phyloP scores from a whole-genome alignment of 2,888 invertebrate genomes.

The Sminthurides aquaticus region DNA sequence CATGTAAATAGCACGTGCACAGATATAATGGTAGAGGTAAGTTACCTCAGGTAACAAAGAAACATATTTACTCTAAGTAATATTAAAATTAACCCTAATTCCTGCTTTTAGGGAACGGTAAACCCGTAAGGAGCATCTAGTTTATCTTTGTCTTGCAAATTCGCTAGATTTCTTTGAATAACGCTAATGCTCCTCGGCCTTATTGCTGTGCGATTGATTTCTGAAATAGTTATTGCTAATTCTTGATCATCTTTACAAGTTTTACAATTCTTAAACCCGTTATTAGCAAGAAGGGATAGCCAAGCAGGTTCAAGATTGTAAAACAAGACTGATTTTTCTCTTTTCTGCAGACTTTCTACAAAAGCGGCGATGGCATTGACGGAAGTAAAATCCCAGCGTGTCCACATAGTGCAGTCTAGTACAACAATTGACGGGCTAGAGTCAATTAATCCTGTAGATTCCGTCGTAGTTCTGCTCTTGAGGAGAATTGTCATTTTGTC shows the following conservation, averaged over 20 bases:
- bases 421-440: constrained; percentile 18
- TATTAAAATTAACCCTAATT: no score
- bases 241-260: neutral
- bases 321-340: constrained; percentile 29
- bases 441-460: neutral
- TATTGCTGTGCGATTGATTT: neutral
- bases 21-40: neutral
- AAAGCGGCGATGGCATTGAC: constrained; percentile 28
- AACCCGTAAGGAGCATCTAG: neutral
- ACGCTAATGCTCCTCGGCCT: neutral
- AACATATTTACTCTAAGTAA: no score
- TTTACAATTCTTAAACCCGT: constrained; percentile 6
- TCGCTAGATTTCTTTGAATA: neutral
- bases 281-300: neutral
- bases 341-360: constrained; percentile 34
- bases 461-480: neutral
- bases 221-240: neutral
- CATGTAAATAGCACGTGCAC: neutral
- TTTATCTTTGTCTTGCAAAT: neutral
- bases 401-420: constrained; percentile 32
- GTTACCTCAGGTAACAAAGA: no score
- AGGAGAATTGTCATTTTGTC: constrained; percentile 28
- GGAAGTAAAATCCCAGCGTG: constrained; percentile 32
- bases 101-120: constrained; percentile 2
- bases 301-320: neutral